phyloP scores from a whole-genome alignment of 2,113 vertebrate genomes.

The Eulemur rufifrons region DNA sequence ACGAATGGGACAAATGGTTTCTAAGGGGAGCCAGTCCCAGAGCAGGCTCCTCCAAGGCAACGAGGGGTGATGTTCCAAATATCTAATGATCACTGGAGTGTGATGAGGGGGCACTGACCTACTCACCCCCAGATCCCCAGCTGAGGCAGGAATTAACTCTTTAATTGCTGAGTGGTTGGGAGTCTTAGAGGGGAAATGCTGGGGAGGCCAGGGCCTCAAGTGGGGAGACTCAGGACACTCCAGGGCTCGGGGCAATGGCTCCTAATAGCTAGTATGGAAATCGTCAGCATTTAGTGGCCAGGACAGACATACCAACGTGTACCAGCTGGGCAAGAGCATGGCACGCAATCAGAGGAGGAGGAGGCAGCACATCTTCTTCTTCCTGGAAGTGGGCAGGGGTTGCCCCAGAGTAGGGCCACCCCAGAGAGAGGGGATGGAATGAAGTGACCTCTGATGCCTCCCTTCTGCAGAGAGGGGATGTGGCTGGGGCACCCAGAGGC shows the following conservation, averaged over 20 bases:
- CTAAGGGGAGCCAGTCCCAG: not conserved
- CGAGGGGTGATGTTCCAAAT: not conserved
- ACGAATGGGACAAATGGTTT: not conserved
- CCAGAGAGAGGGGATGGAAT: not conserved
- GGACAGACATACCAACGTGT: fast-evolving
- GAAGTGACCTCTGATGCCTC: not conserved
- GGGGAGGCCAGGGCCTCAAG: not conserved
- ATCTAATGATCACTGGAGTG: not conserved
- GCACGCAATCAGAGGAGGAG: not conserved
- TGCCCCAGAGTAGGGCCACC: not conserved
- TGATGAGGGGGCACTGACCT: not conserved
- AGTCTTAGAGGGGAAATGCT: not conserved
- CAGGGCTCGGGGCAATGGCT: not conserved
- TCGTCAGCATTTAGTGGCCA: too few relatives aligned
- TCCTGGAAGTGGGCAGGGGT: not conserved
- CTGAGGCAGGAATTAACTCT: not conserved
- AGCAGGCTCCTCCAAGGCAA: not conserved
- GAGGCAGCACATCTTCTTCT: fast-evolving
- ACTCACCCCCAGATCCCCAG: too few relatives aligned
- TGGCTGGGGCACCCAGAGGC: not conserved
- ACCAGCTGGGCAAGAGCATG: not conserved
- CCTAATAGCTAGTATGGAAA: not conserved
- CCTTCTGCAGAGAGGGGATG: not conserved
- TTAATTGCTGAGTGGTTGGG: not conserved
- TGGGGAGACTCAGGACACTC: not conserved